Conservation (phyloP, 2,797 vertebrate species). For the Anguilla marmorata region DNA sequence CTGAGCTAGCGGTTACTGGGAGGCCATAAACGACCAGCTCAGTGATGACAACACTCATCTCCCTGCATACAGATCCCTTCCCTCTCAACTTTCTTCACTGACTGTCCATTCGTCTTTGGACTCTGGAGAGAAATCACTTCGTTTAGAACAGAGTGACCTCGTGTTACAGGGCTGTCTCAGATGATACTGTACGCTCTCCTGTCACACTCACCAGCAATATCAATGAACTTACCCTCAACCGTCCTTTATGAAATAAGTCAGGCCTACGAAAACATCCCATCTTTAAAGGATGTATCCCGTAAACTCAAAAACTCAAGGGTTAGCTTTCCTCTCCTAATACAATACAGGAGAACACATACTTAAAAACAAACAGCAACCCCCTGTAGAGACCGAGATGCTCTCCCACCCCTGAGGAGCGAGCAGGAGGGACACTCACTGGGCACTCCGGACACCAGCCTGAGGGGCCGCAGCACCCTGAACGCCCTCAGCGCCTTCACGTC, state of each 20-base stretch:
- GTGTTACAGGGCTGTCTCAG: background rate
- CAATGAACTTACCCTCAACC: background rate
- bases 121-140: background rate
- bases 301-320: background rate
- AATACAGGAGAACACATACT: background rate
- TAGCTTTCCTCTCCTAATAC: background rate
- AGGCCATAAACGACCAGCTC: background rate
- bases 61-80: background rate
- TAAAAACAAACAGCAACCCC: background rate
- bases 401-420: background rate
- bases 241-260: background rate
- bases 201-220: background rate
- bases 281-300: background rate
- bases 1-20: background rate
- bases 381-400: background rate
- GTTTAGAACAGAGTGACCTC: background rate
- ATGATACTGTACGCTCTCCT: background rate
- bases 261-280: background rate
- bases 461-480: slow-evolving; percentile 92
- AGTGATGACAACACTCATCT: background rate
- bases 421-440: slow-evolving; percentile 83
- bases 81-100: background rate
- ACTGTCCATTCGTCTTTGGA: background rate
- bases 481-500: slow-evolving; percentile 97
- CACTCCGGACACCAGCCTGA: slow-evolving; percentile 95